Evolutionary conservation across 2,888 invertebrate species (phyloP).

Genomic region (Oeneis ivallda): DNA sequence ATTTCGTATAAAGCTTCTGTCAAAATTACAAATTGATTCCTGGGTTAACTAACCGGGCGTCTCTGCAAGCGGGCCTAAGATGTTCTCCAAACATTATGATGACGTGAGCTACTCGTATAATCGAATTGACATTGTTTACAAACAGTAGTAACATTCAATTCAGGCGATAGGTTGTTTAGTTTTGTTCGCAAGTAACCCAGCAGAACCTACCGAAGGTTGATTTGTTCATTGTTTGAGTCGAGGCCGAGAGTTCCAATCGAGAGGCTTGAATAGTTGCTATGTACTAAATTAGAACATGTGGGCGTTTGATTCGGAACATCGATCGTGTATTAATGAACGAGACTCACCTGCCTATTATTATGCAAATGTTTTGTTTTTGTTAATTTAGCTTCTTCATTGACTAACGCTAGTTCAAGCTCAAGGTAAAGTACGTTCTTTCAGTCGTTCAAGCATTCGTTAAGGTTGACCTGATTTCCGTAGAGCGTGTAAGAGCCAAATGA

Average conservation of each 20-base stretch:
- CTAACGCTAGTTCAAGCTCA: slow-evolving; percentile 60
- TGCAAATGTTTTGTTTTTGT: slow-evolving; percentile 51
- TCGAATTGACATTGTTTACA: slow-evolving; percentile 17
- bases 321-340: slow-evolving; percentile 39
- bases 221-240: slow-evolving; percentile 24
- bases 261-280: slow-evolving; percentile 28
- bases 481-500: not conserved
- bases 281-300: slow-evolving; percentile 33
- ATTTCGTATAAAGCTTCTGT: too few species aligned
- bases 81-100: not conserved
- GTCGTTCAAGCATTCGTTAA: not conserved
- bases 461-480: not conserved
- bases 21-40: too few species aligned
- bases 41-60: too few species aligned
- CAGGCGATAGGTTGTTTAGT: not conserved
- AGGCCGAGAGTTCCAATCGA: slow-evolving; percentile 13
- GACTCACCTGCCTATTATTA: slow-evolving; percentile 51
- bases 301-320: slow-evolving; percentile 30
- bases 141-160: slow-evolving; percentile 2
- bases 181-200: slow-evolving; percentile 11
- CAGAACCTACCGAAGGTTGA: slow-evolving; percentile 18
- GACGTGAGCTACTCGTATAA: not conserved
- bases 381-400: slow-evolving; percentile 30
- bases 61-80: too few species aligned
- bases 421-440: slow-evolving; percentile 44